A percentile compares a stretch with the other conserved stretches of the same genome.
phyloP scores from a whole-genome alignment of 2,888 invertebrate genomes.

The Eurytoma californica region DNA sequence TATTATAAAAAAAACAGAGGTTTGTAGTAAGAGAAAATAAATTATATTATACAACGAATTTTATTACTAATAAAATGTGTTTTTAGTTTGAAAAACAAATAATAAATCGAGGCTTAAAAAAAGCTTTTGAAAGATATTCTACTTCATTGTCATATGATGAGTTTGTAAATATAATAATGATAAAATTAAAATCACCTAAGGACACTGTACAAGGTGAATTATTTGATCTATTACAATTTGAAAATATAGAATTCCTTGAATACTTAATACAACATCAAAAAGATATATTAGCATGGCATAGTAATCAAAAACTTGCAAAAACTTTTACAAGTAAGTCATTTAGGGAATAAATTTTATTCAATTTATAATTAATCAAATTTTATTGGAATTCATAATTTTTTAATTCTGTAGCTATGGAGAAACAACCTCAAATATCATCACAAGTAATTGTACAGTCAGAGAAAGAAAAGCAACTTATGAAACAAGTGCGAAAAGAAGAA shows the following conservation, averaged over 20 bases:
- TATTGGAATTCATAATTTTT: no score
- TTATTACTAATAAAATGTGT: slow-evolving; percentile 21
- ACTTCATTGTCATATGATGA: slow-evolving; percentile 78
- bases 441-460: slow-evolving; percentile 91
- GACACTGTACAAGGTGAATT: slow-evolving; percentile 87
- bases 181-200: slow-evolving; percentile 77
- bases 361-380: no score
- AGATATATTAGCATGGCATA: slow-evolving; percentile 61
- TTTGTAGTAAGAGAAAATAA: slow-evolving; percentile 41
- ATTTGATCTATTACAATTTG: slow-evolving; percentile 92
- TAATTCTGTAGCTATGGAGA: slow-evolving; percentile 69
- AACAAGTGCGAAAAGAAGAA: slow-evolving; percentile 89
- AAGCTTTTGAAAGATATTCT: slow-evolving; percentile 74
- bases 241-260: slow-evolving; percentile 75
- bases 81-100: slow-evolving; percentile 78
- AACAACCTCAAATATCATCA: slow-evolving; percentile 82
- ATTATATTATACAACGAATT: neutral
- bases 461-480: slow-evolving; percentile 86
- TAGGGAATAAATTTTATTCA: slow-evolving; percentile 15
- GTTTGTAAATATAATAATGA: slow-evolving; percentile 79
- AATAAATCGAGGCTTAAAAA: slow-evolving; percentile 78
- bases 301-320: slow-evolving; percentile 59
- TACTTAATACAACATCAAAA: slow-evolving; percentile 68
- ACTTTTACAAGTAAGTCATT: slow-evolving; percentile 81
- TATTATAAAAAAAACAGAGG: slow-evolving; percentile 59